Base-by-base conservation (phyloP, 2,113 vertebrate species). In the Conger conger region DNA sequence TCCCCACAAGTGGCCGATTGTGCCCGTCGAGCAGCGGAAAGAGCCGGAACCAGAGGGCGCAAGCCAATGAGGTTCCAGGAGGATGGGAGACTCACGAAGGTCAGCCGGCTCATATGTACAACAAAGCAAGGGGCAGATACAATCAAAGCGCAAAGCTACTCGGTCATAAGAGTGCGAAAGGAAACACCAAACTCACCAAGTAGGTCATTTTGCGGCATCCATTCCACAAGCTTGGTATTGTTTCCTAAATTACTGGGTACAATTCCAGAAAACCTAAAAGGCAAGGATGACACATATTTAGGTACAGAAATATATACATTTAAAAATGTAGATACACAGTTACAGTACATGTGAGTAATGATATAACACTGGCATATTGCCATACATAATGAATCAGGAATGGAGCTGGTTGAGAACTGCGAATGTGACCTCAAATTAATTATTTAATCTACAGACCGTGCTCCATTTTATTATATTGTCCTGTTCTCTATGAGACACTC, bases 131-230 rank as follows among this genome's bases (percentile, higher is more conserved):
- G 76, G 45, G 33, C 20, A 23, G 57, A 79, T 80, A 78, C 38
- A 60, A 63, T 80, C 23, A 80, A 80, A 33, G 50, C 53, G 45
- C 27, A 18, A 15, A 81, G 78, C 77, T 5, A 80, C 20, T 17
- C 30, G 20, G 37, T 0, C 17, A 38, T 23, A 38, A 68, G 11
- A 63, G 40, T 27, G 27, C 0, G 27, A 80, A 80, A 53, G 30
- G n/a, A 23, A 84, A 36, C 6, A 54, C 3, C 4, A 35, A 83
- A 94, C 96, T 97, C 89, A 98, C 98, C 98, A 86, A 99, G 93
- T 82, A 99, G 93, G 90, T 99, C 98, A 0, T 99, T 99, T 89
- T 99, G 98, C 16, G 98, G 98, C 94, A 99, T 93, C 98, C 98
- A 99, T 79, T 99, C 97, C 89, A 99, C 96, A 50, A 99, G 97